A percentile compares a stretch with the other conserved stretches of the same genome.
Conservation (phyloP, 1,140 invertebrate species). For the Elymnias hypermnestra region DNA sequence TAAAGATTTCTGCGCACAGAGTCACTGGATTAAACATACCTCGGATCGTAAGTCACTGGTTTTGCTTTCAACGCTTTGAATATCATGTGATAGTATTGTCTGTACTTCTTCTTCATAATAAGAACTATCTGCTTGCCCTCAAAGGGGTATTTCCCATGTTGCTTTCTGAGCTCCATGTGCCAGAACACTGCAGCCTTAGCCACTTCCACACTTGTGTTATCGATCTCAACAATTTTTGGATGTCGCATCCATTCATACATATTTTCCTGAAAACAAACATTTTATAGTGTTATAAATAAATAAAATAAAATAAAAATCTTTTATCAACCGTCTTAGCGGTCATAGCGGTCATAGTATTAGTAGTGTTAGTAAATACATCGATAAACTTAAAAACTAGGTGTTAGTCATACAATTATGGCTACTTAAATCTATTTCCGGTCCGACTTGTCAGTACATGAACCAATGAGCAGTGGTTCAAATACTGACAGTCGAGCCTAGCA, state of each 20-base stretch:
- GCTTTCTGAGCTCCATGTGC: slow-evolving; percentile 47
- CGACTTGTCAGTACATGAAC: too few relatives aligned
- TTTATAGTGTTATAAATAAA: too few relatives aligned
- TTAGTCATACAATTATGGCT: too few relatives aligned
- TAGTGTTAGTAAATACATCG: too few relatives aligned
- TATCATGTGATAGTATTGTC: slow-evolving; percentile 68
- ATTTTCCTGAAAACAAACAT: slow-evolving; percentile 52
- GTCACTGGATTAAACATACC: slow-evolving; percentile 26
- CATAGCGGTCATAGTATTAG: too few relatives aligned
- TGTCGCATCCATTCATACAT: slow-evolving; percentile 69
- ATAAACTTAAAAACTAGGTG: too few relatives aligned
- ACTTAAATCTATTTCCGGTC: too few relatives aligned
- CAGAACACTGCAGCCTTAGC: slow-evolving; percentile 60
- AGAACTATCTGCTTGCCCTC: slow-evolving; percentile 66
- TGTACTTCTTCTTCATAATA: slow-evolving; percentile 69
- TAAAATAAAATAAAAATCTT: too few relatives aligned
- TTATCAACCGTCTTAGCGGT: too few relatives aligned
- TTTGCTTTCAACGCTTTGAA: slow-evolving; percentile 67
- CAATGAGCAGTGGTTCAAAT: too few relatives aligned
- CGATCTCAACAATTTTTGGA: slow-evolving; percentile 64
- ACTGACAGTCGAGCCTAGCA: too few relatives aligned
- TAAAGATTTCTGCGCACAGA: too few relatives aligned
- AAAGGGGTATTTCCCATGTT: slow-evolving; percentile 49
- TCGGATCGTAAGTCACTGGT: slow-evolving; percentile 61
- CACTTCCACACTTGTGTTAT: slow-evolving; percentile 60